Evolutionary conservation across 2,113 vertebrate species (phyloP).

Genomic region (Lagopus muta): DNA sequence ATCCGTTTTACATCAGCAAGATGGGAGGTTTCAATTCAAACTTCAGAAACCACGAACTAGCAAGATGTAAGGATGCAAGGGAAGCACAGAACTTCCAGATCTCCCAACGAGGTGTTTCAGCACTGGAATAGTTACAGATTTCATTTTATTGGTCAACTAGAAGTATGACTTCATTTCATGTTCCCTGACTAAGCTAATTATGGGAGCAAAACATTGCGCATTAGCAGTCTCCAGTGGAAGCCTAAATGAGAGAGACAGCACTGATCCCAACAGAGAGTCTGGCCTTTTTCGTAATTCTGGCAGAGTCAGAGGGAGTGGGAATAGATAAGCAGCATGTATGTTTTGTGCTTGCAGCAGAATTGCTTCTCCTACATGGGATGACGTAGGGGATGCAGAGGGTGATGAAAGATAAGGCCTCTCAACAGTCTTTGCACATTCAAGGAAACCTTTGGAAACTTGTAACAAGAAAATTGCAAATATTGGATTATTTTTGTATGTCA

Average conservation of each 20-base stretch:
- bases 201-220: not conserved
- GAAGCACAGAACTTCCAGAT: not conserved
- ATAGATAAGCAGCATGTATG: not conserved
- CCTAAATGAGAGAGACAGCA: constrained; percentile 16
- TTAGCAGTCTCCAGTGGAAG: constrained; percentile 2
- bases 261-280: not conserved
- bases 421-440: not conserved
- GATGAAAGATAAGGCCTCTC: not conserved
- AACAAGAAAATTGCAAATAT: not conserved
- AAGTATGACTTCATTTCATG: constrained; percentile 37
- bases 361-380: not conserved
- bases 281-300: constrained; percentile 9
- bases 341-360: not conserved
- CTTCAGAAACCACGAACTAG: not conserved
- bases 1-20: not conserved
- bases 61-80: not conserved
- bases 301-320: not conserved
- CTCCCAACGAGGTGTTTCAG: not conserved
- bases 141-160: not conserved
- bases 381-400: not conserved
- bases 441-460: not conserved
- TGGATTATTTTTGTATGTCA: not conserved
- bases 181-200: constrained; percentile 35
- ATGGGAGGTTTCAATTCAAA: not conserved
- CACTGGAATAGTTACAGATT: not conserved